Percentiles rank a stretch among this genome's conserved stretches.
These are phyloP conservation scores for Pristis pectinata DNA, from an alignment of 2,797 vertebrate genomes.

Conservation along the genomic window DNA sequence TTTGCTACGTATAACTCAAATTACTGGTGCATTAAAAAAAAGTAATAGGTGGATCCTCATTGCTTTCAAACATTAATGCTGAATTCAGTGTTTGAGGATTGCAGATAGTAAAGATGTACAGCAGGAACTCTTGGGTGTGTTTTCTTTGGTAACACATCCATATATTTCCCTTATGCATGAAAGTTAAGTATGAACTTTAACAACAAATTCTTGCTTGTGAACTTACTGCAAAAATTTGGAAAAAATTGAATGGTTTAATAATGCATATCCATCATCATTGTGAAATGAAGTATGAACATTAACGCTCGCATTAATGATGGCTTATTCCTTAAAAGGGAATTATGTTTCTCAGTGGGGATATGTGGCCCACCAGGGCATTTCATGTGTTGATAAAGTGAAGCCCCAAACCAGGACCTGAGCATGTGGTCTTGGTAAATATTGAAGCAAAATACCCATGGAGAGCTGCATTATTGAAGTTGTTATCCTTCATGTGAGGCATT, in stretches of 20 bases:
- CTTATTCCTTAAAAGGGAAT: not conserved
- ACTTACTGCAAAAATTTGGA: conserved; percentile 33
- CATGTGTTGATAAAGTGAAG: not conserved
- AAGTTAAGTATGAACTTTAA: conserved; percentile 24
- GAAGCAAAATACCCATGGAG: not conserved
- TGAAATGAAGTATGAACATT: conserved; percentile 39
- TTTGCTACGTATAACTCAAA: not conserved
- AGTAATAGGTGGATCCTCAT: not conserved
- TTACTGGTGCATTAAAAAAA: not conserved
- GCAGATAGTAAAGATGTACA: not conserved
- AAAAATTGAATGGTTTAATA: conserved; percentile 49
- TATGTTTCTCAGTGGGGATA: not conserved
- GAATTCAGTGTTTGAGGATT: not conserved
- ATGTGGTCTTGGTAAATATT: not conserved
- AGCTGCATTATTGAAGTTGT: not conserved
- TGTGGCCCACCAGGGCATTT: not conserved
- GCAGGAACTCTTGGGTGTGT: not conserved
- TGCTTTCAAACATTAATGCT: not conserved
- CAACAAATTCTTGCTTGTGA: conserved; percentile 41
- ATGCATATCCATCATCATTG: not conserved
- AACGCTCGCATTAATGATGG: conserved; percentile 44
- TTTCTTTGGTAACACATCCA: not conserved
- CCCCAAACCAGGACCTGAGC: not conserved
- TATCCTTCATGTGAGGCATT: not conserved
- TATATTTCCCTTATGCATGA: conserved; percentile 40